Base-by-base conservation (phyloP, 2,888 invertebrate genomes). In the Eupithecia subfuscata region DNA sequence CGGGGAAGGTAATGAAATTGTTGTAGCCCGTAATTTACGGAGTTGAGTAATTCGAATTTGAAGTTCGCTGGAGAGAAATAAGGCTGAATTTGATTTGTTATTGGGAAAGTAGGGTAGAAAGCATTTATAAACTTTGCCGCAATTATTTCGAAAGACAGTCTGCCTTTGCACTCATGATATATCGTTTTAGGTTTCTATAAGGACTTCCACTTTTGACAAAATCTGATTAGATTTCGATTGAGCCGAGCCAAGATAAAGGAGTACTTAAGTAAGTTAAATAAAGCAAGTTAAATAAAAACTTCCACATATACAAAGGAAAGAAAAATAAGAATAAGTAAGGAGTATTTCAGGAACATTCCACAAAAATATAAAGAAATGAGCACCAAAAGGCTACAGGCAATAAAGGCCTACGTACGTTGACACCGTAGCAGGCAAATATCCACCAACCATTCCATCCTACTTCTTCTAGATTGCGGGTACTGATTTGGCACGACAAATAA, bases 11-110 rank as follows among this genome's bases (percentile, higher is more conserved):
- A 76, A 78, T 78, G 79, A 79, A 77, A 79, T 78, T 78, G 79
- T 80, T 80, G 78, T 80, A 76, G 77, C 77, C 77, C 75, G 76
- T 75, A 78, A 78, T 77, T 80, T 80, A 73, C 74, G 63, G 78
- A 78, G 77, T 78, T 78, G 69, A 74, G 74, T 80, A 77, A 77
- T 80, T 73, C 74, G 70, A 80, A 80, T 75, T 78, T 78, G 64
- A 75, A 77, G 77, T 75, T 73, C 68, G 65, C 48, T 68, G 34
- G 69, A 69, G 64, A 60, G 67, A 76, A 76, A 73, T 75, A 75
- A 68, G 68, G 67, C 68, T 56, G 70, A 76, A 76, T 73, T 75
- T 70, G 76, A 75, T 75, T 75, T 73, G 76, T 73, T 76, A 63
- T 73, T 67, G 65, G 60, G 25, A 73, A 60, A 70, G 75, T 68